Evolutionary conservation across 2,113 vertebrate genomes (phyloP).

Genomic region (Noctilio leporinus): DNA sequence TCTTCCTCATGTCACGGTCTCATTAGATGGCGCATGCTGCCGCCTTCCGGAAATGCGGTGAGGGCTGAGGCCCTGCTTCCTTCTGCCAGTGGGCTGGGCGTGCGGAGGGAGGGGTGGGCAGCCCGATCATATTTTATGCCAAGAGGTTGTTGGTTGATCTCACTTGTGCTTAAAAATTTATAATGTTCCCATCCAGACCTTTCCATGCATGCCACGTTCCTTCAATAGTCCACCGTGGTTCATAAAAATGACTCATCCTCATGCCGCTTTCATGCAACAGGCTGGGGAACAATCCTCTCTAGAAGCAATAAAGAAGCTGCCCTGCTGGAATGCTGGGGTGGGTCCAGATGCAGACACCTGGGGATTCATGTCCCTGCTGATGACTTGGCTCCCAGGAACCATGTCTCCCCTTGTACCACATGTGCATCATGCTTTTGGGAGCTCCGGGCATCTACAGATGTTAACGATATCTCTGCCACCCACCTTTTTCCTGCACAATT

Average conservation of each 20-base stretch:
- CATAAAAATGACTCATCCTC: background rate
- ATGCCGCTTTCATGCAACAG: background rate
- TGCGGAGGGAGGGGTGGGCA: background rate
- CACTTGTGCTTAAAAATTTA: slow-evolving; percentile 1
- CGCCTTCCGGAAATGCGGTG: background rate
- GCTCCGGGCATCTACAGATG: background rate
- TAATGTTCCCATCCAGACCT: background rate
- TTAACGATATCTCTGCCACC: background rate
- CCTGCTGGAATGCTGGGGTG: background rate
- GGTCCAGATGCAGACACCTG: rapidly evolving
- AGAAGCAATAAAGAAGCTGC: background rate
- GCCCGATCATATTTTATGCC: background rate
- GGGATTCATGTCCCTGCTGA: rapidly evolving
- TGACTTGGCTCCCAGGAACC: rapidly evolving
- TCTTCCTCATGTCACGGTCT: background rate
- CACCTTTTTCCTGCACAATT: background rate
- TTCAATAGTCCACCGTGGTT: background rate
- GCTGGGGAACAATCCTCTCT: background rate
- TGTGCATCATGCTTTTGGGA: background rate
- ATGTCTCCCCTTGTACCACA: too few relatives aligned
- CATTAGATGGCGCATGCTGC: background rate
- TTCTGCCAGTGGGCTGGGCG: background rate
- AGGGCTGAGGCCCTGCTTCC: background rate
- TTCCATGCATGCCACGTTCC: background rate
- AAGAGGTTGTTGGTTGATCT: background rate